Conservation (phyloP, 2,797 vertebrate species). For the Pelodytes ibericus region DNA sequence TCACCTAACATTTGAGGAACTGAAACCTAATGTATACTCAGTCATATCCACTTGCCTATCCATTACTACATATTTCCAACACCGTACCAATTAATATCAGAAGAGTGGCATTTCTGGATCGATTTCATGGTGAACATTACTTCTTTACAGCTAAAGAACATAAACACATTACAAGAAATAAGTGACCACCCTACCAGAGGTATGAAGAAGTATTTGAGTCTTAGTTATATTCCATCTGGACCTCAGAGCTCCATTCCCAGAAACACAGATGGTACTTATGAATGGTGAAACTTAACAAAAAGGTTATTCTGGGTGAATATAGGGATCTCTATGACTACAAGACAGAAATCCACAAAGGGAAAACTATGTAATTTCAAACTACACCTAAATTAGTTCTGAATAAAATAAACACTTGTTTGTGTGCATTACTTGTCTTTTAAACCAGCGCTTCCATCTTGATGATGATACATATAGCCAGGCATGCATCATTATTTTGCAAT, state of each 20-base stretch:
- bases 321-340: slow-evolving; percentile 25
- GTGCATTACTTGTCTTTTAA: too few species aligned
- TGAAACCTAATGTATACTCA: slow-evolving; percentile 16
- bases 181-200: slow-evolving; percentile 33
- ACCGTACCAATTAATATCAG: slow-evolving; percentile 16
- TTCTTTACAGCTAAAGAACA: slow-evolving; percentile 25
- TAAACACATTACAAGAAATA: slow-evolving; percentile 13
- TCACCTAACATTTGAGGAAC: slow-evolving; percentile 1
- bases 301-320: slow-evolving; percentile 28
- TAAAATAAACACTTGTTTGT: too few species aligned
- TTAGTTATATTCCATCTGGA: slow-evolving; percentile 46
- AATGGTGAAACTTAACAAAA: slow-evolving; percentile 35
- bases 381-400: too few species aligned
- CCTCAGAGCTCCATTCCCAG: slow-evolving; percentile 28
- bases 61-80: slow-evolving; percentile 12
- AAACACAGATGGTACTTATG: slow-evolving; percentile 45
- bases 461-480: too few species aligned
- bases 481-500: too few species aligned
- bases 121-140: slow-evolving; percentile 2
- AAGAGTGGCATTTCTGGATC: slow-evolving; percentile 16
- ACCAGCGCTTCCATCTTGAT: too few species aligned
- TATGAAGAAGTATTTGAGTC: slow-evolving; percentile 33
- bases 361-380: slow-evolving; percentile 17
- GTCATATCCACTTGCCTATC: slow-evolving; percentile 8
- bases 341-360: slow-evolving; percentile 20